A percentile compares a stretch with the other conserved stretches of the same genome.
Conservation (phyloP, 2,113 vertebrate genomes). For the Microtus richardsoni region DNA sequence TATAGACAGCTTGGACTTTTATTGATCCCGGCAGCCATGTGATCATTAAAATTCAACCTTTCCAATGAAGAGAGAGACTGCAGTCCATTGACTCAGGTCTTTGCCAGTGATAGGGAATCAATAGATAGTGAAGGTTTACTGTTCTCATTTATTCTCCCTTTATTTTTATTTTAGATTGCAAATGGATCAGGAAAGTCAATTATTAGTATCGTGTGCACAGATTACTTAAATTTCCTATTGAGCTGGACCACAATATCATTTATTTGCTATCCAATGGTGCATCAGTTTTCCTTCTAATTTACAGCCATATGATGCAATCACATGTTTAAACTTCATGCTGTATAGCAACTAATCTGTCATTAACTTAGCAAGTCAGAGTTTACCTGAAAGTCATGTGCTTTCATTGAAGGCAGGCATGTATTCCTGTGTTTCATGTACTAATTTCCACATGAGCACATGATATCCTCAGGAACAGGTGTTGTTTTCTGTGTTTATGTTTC, state of each 20-base stretch:
- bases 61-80: neutral
- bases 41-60: neutral
- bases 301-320: neutral
- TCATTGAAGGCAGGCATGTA: neutral
- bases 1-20: neutral
- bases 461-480: neutral
- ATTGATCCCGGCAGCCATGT: neutral
- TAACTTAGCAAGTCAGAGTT: neutral
- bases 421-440: neutral
- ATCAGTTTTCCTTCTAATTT: neutral
- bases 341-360: neutral
- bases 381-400: neutral
- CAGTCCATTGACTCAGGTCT: neutral
- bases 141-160: conserved; percentile 33
- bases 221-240: conserved; percentile 19
- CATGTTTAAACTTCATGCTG: conserved; percentile 28
- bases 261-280: conserved; percentile 17
- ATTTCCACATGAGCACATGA: neutral
- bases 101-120: neutral
- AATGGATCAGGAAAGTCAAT: neutral
- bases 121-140: conserved; percentile 10
- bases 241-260: neutral
- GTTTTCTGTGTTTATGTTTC: neutral
- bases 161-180: conserved; percentile 14
- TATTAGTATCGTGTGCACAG: conserved; percentile 53